Percentiles rank a stretch among this genome's conserved stretches.
These are phyloP conservation scores for Carassius auratus DNA, from an alignment of 2,113 vertebrate species.

Conservation along the genomic window DNA sequence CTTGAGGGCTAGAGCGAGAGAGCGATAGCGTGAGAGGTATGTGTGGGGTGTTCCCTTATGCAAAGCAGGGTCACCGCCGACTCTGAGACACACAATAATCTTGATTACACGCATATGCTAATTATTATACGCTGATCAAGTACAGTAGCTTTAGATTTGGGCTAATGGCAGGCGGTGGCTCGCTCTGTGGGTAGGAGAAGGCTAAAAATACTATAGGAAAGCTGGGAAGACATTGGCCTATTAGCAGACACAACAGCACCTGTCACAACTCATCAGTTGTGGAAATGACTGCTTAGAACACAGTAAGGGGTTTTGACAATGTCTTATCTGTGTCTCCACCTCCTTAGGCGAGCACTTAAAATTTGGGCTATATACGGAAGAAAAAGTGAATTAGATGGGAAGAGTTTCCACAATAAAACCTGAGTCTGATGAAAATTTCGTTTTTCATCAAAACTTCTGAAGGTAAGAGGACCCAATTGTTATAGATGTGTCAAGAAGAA, in stretches of 20 bases:
- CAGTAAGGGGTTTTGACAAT: slow-evolving; percentile 34
- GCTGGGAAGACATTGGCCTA: slow-evolving; percentile 37
- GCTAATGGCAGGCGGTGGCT: slow-evolving; percentile 72
- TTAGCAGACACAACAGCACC: slow-evolving; percentile 61
- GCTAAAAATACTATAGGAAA: slow-evolving; percentile 70
- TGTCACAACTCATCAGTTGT: slow-evolving; percentile 61
- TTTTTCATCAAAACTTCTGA: not conserved
- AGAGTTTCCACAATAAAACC: not conserved
- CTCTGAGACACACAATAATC: slow-evolving; percentile 80
- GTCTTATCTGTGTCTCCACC: slow-evolving; percentile 14
- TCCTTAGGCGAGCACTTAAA: not conserved
- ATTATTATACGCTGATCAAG: slow-evolving; percentile 84
- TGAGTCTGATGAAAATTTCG: not conserved
- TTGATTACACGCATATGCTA: slow-evolving; percentile 87
- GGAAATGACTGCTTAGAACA: slow-evolving; percentile 63
- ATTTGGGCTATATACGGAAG: not conserved
- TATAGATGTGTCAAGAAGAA: not conserved
- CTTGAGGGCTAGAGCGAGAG: slow-evolving; percentile 63
- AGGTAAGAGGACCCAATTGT: not conserved
- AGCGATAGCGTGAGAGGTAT: slow-evolving; percentile 64
- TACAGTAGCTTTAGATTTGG: slow-evolving; percentile 80
- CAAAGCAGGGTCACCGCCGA: slow-evolving; percentile 80
- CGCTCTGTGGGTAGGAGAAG: slow-evolving; percentile 65
- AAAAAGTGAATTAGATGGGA: not conserved
- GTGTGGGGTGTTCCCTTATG: slow-evolving; percentile 75